Base-by-base conservation (phyloP, 2,113 vertebrate genomes). In the Phylloscopus trochiloides region DNA sequence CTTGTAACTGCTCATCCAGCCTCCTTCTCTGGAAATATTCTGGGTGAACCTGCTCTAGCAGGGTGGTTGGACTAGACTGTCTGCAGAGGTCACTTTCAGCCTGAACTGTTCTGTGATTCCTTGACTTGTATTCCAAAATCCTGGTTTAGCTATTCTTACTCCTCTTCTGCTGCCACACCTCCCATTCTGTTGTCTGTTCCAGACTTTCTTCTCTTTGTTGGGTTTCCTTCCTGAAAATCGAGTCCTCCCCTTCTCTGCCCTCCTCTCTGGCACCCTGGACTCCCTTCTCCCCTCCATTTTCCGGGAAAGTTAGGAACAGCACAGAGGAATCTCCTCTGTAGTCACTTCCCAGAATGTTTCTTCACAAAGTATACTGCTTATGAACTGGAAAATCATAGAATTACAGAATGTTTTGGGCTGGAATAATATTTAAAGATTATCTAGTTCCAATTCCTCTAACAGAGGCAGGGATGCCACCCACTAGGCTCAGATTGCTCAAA, bases 251-350 rank as follows among this genome's bases (percentile, higher is more conserved):
- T 76, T 66, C 21, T 58, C 32, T 61, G 14, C 1, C 57, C 26
- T 38, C 26, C 7, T 45, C 29, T 52, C 42, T 0, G 0, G 12
- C 6, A 36, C 13, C 11, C 20, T 31, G 18, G 20, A 29, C 13
- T 55, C 57, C 29, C 19, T 26, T 50, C 5, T 65, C 8, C 12
- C 16, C 25, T 72, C 50, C 3, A 15, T 45, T 79, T 88, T 71
- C 52, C 58, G 34, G 26, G 14, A 26, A 68, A 70, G 55, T 48
- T 21, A 40, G 28, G 71, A 73, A 36, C 7, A 45, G 7, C 13
- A 81, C n/a, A 75, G 38, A 57, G 13, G 9, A 86, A 52, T 67
- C 38, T 66, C 16, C 62, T 36, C 8, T 38, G 3, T 57, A 51
- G 19, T 38, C 21, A 32, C 28, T 40, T 58, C 65, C n/a, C 58